Conservation (phyloP, 1,140 invertebrate genomes). For the Cyclargus thomasi region DNA sequence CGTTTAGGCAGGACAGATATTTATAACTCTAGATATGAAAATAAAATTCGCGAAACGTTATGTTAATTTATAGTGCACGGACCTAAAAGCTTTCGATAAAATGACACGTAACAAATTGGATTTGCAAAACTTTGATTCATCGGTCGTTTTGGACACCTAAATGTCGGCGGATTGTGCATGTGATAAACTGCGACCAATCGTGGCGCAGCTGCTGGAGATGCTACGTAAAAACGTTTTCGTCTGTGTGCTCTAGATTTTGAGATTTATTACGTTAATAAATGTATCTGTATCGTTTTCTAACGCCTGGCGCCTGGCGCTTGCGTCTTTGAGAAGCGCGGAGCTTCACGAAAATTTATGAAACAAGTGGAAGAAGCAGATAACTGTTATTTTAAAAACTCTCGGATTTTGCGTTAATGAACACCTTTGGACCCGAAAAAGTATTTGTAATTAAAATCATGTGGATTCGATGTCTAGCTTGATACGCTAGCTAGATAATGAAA, state of each 20-base stretch:
- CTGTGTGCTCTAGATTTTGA: background rate
- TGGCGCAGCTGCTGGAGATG: background rate
- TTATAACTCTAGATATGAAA: conserved; percentile 1
- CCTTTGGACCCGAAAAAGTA: too few species aligned
- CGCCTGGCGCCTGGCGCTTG: too few species aligned
- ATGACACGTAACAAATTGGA: background rate
- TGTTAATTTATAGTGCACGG: background rate
- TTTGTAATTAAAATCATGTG: too few species aligned
- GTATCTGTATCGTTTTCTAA: too few species aligned
- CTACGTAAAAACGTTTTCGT: background rate
- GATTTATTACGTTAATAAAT: background rate
- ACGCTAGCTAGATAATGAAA: too few species aligned
- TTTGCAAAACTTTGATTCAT: conserved; percentile 3
- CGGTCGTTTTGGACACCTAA: background rate
- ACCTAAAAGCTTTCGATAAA: conserved; percentile 3
- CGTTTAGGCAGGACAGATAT: background rate
- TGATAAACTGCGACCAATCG: background rate
- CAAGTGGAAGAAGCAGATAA: too few species aligned
- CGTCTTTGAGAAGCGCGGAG: too few species aligned
- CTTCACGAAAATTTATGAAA: too few species aligned
- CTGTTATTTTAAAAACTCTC: too few species aligned
- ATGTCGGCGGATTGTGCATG: background rate
- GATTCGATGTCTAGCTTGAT: too few species aligned
- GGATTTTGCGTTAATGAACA: too few species aligned
- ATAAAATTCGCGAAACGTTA: conserved; percentile 3